Percentiles rank a stretch among this genome's conserved stretches.
Evolutionary conservation across 2,797 vertebrate species (phyloP).

Genomic region (Pseudomugil tenellus): DNA sequence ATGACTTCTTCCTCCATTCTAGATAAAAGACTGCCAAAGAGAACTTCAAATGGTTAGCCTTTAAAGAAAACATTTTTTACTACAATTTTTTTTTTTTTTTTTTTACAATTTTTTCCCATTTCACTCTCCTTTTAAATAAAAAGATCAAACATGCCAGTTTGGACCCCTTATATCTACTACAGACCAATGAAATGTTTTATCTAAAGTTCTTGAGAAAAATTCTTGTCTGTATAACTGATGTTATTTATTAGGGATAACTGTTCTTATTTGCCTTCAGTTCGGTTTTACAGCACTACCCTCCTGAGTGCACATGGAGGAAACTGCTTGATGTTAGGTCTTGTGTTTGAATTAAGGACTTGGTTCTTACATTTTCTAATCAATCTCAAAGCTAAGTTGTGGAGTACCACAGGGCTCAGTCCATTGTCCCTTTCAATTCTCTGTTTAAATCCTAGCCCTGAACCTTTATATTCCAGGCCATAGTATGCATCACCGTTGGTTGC

Average conservation of each 20-base stretch:
- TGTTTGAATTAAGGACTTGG: not conserved
- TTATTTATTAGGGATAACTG: not conserved
- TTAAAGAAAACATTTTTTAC: no score
- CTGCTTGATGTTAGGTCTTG: not conserved
- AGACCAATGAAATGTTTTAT: no score
- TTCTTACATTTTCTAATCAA: not conserved
- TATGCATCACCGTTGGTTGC: not conserved
- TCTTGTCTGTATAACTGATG: not conserved
- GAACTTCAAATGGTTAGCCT: no score
- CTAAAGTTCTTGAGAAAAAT: no score
- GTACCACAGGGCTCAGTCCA: not conserved
- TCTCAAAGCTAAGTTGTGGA: not conserved
- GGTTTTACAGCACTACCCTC: not conserved
- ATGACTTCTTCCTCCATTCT: no score
- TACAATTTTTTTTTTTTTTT: no score
- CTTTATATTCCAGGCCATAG: not conserved
- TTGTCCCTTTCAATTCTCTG: not conserved
- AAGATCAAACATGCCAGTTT: no score
- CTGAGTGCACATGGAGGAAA: not conserved
- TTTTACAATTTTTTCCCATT: no score
- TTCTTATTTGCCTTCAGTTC: not conserved
- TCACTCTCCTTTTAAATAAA: no score
- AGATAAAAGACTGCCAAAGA: no score
- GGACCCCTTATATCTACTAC: no score
- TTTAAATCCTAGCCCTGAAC: not conserved